Conservation (phyloP, 1,140 invertebrate genomes). For the Magallana angulata region DNA sequence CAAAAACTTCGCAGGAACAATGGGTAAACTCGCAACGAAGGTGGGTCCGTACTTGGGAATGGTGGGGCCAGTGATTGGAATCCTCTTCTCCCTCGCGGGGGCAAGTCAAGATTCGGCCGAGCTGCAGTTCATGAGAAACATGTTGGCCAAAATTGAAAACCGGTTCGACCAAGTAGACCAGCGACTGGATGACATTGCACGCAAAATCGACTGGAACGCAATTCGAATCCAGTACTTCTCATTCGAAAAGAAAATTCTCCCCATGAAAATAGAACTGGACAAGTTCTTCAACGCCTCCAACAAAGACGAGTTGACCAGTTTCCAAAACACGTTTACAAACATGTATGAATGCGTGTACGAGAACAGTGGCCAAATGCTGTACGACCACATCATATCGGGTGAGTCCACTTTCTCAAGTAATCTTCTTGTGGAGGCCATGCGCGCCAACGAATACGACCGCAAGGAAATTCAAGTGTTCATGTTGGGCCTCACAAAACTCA, state of each 20-base stretch:
- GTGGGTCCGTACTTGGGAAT: not conserved
- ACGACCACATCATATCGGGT: not conserved
- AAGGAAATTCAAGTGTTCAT: not conserved
- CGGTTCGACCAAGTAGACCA: not conserved
- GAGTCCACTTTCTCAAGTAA: not conserved
- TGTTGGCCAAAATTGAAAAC: not conserved
- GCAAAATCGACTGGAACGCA: not conserved
- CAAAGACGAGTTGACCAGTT: not conserved
- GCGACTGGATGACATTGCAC: not conserved
- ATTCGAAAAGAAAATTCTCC: not conserved
- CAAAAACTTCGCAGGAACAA: not conserved
- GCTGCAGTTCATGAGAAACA: not conserved
- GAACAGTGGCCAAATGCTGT: conserved; percentile 8
- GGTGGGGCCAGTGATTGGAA: not conserved
- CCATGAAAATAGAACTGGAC: not conserved
- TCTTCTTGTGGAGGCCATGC: not conserved
- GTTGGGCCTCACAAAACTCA: not conserved
- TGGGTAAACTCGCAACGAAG: not conserved
- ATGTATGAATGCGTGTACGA: not conserved
- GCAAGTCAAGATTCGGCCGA: not conserved
- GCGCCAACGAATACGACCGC: not conserved
- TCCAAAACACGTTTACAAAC: not conserved
- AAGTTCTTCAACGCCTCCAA: not conserved
- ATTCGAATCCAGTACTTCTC: not conserved
- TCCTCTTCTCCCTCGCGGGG: not conserved